Percentiles rank a stretch among this genome's conserved stretches.
Conservation (phyloP, 2,113 vertebrate species). For the Emydocephalus ijimae region DNA sequence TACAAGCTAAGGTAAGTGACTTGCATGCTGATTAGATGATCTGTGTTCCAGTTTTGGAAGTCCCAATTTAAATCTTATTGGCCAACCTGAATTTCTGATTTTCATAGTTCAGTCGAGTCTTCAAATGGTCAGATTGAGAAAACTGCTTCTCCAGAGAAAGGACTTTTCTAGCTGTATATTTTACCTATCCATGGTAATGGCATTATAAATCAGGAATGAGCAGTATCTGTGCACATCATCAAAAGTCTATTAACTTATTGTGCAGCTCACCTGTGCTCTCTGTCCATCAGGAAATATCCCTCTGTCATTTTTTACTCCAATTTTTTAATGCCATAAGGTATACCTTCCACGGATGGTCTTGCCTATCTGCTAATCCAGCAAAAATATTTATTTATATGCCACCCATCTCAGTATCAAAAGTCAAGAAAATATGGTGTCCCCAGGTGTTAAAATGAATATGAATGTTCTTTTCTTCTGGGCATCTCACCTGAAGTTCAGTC, state of each 20-base stretch:
- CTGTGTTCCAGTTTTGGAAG: background rate
- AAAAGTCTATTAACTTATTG: background rate
- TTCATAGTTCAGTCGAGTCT: background rate
- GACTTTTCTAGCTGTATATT: background rate
- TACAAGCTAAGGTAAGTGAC: slow-evolving; percentile 85
- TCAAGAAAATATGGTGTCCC: background rate
- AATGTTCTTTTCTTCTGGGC: background rate
- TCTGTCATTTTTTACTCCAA: background rate
- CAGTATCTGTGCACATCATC: background rate
- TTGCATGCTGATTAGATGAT: background rate
- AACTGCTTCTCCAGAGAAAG: background rate
- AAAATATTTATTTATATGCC: background rate
- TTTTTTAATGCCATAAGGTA: background rate
- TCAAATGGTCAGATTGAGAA: background rate
- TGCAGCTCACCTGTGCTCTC: background rate
- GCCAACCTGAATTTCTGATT: background rate
- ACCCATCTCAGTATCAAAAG: background rate
- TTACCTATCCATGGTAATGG: background rate
- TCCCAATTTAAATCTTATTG: background rate
- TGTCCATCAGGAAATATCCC: background rate
- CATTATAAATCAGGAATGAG: background rate
- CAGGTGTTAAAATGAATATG: background rate
- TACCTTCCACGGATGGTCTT: background rate
- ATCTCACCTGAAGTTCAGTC: background rate
- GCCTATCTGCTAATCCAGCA: background rate